Evolutionary conservation across 2,797 vertebrate genomes (phyloP).

Genomic region (Pygocentrus nattereri): DNA sequence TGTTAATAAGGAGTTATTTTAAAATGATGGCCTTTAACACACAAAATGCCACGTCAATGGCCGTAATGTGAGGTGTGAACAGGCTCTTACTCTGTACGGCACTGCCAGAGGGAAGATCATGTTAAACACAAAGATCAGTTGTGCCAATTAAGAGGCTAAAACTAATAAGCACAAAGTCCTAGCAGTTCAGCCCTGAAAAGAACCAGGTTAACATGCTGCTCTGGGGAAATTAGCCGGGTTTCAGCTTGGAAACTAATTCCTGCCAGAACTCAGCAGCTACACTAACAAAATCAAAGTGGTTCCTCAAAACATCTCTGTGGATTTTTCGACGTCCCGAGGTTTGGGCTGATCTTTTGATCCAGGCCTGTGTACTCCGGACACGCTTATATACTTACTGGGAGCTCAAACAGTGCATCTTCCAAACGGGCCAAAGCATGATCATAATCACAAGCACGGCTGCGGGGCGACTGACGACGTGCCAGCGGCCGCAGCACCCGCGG

Average conservation of each 20-base stretch:
- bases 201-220: slow-evolving; percentile 1
- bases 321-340: too few relatives aligned
- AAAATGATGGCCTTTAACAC: too few relatives aligned
- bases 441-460: slow-evolving; percentile 3
- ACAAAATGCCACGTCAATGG: too few relatives aligned
- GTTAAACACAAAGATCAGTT: slow-evolving; percentile 16
- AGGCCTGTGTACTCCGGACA: neutral
- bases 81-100: too few relatives aligned
- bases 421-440: slow-evolving; percentile 8
- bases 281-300: too few relatives aligned
- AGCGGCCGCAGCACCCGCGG: neutral
- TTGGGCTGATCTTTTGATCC: too few relatives aligned
- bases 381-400: neutral
- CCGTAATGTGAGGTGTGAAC: too few relatives aligned
- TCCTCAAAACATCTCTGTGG: too few relatives aligned
- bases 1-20: too few relatives aligned
- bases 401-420: neutral
- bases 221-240: neutral
- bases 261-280: neutral
- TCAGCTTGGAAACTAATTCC: neutral
- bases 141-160: slow-evolving; percentile 23
- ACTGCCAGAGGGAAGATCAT: too few relatives aligned
- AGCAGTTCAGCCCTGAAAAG: slow-evolving; percentile 8
- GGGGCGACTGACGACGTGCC: neutral
- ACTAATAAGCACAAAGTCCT: slow-evolving; percentile 16